Conservation (phyloP, 2,888 invertebrate genomes). For the Pimpla rufipes region DNA sequence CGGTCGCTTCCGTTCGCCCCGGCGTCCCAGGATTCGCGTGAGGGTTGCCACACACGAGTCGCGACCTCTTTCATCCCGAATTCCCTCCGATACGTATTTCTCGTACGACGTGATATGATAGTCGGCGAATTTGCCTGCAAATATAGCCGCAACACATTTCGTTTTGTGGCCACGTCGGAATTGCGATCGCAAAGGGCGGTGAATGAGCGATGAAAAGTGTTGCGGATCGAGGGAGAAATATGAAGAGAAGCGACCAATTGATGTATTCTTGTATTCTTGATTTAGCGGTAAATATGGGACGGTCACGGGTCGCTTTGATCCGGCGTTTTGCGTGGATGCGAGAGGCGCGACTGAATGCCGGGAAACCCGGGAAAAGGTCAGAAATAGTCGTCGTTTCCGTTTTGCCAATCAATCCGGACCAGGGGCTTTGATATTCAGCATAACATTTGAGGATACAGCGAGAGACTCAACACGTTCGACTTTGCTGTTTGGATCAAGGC, state of each 20-base stretch:
- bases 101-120: not conserved
- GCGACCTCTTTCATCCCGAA: conserved; percentile 6
- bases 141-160: conserved; percentile 8
- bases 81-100: conserved; percentile 20
- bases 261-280: not conserved
- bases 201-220: not conserved
- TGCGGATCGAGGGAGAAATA: not conserved
- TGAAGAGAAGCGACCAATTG: not conserved
- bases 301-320: conserved; percentile 67
- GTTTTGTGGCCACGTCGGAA: not conserved
- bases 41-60: not conserved
- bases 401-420: conserved; percentile 80
- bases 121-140: not conserved
- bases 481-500: not conserved
- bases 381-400: conserved; percentile 79
- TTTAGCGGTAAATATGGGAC: conserved; percentile 3
- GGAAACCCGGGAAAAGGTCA: conserved; percentile 20
- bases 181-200: not conserved
- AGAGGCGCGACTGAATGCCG: conserved; percentile 28
- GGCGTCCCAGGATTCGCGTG: conserved; percentile 19
- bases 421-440: conserved; percentile 76
- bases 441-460: conserved; percentile 59
- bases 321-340: conserved; percentile 39
- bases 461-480: not conserved
- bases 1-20: conserved; percentile 57